phyloP scores from a whole-genome alignment of 2,113 vertebrate genomes.

The Salvelinus namaycush region DNA sequence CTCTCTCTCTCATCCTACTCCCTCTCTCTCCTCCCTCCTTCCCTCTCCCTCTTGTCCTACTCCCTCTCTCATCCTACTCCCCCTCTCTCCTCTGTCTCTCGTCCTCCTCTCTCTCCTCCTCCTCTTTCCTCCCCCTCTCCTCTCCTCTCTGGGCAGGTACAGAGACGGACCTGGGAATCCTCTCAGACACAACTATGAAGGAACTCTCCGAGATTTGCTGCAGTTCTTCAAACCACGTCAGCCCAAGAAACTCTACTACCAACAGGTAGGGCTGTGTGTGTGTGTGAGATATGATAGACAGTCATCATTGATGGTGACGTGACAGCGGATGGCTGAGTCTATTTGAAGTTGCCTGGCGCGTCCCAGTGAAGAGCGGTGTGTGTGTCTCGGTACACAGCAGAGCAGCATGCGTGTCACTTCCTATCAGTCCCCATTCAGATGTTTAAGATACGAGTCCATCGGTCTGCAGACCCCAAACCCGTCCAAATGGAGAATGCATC shows the following conservation, averaged over 20 bases:
- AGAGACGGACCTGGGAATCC: slow-evolving; percentile 99
- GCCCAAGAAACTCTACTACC: slow-evolving; percentile 99
- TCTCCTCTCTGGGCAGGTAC: slow-evolving; percentile 80
- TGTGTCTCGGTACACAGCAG: no score
- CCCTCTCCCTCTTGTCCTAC: no score
- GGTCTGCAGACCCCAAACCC: no score
- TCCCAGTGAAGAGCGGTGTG: no score
- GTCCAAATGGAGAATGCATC: no score
- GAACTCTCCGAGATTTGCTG: slow-evolving; percentile 96
- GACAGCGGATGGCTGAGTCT: background rate
- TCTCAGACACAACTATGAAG: slow-evolving; percentile 99
- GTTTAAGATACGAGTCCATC: no score
- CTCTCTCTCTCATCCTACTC: background rate
- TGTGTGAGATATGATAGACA: background rate
- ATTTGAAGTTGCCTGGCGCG: no score
- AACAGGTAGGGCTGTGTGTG: slow-evolving; percentile 81
- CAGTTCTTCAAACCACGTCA: slow-evolving; percentile 99
- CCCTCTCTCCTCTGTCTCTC: background rate
- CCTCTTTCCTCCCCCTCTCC: background rate
- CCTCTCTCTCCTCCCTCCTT: slow-evolving; percentile 20
- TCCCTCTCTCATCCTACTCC: no score
- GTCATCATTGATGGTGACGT: background rate
- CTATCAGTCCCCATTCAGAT: no score
- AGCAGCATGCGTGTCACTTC: no score
- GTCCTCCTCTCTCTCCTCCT: background rate